Base-by-base conservation (phyloP, 2,888 invertebrate species). In the Drosophila monieri region DNA sequence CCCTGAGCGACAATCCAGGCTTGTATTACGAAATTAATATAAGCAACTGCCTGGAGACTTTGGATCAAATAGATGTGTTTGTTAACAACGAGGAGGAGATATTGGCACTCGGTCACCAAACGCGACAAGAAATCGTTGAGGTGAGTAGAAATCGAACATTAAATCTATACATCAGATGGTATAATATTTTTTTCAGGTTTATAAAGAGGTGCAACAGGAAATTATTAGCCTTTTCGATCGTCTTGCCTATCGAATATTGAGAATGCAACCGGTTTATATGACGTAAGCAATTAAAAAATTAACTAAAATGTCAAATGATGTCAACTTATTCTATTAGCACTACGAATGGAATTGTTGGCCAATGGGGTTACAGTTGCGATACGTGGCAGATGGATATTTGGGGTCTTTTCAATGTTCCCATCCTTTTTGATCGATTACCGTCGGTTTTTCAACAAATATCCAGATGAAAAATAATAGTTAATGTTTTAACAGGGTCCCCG, bases 331-430 rank as follows among this genome's bases (percentile, higher is more conserved):
- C 10, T n/a, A 15, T 27, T 8, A 90, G 90, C 5, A 55, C 83
- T 0, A n/a, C 56, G 0, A 78, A 89, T 71, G 81, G 76, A 3
- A 74, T 73, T 0, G 74, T 85, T 1, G 67, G 80, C 1, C 87
- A 78, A 12, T 90, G 89, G 77, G 68, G 59, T 0, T 78, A 81
- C 56, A 15, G 32, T 3, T 76, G 71, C 9, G 58, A 78, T 1
- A 35, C 74, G n/a, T 91, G 87, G 58, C 30, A 66, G 25, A 80
- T 90, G 1, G 89, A 90, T 35, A 71, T 90, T 3, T 90, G 90
- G 91, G 76, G 83, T 21, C 61, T 90, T 12, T 84, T 83, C 14
- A 80, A 90, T 74, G 88, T 90, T 1, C 81, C 90, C 3, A 72
- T 90, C 27, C 66, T 80, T 4, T 84, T 90, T 21, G 37, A 71